Base-by-base conservation (phyloP, 2,113 vertebrate species). In the Heterocephalus glaber region DNA sequence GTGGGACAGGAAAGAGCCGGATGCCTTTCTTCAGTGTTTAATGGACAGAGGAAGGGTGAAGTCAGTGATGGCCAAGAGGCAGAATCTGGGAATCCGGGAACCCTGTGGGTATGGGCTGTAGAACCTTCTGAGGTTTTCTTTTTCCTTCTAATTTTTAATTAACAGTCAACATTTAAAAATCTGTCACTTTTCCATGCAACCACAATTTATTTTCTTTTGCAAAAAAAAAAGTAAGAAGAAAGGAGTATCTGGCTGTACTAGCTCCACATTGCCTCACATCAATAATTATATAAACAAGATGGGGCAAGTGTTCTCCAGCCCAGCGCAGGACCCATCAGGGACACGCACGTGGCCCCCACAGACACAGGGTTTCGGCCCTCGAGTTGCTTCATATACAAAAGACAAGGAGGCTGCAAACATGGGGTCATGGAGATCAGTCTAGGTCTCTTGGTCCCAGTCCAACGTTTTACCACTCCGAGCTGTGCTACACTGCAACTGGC, bases 401-500 rank as follows among this genome's bases (percentile, higher is more conserved):
- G 52, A 72, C 52, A n/a, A 30, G 0, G 7, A 38, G 60, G 20
- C 83, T 30, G 24, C 5, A 12, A 38, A 44, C 0, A 1, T 7
- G 9, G 9, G 68, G 41, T 24, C 58, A 7, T 0, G 8, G n/a
- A 74, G 14, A 33, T 17, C 28, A 2, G 61, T 3, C 63, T 5
- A 0, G 17, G n/a, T 54, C 66, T 44, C 28, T 52, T 1, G 1
- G 66, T 61, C 4, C 83, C 38, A 7, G 35, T 2, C 68, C 26
- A 9, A 26, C 0, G 0, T 2, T 30, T 47, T 30, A 17, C 49
- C 56, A 38, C 4, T 30, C 26, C 28, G 5, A 4, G 0, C 63
- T 5, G 3, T 1, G 49, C 70, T 2, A 8, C 3, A 0, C 26
- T 3, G 47, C 4, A 16, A 56, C 35, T 19, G 19, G 19, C 3